These are phyloP conservation scores for Watsonalla binaria DNA, from an alignment of 2,888 invertebrate species.

Conservation along the genomic window DNA sequence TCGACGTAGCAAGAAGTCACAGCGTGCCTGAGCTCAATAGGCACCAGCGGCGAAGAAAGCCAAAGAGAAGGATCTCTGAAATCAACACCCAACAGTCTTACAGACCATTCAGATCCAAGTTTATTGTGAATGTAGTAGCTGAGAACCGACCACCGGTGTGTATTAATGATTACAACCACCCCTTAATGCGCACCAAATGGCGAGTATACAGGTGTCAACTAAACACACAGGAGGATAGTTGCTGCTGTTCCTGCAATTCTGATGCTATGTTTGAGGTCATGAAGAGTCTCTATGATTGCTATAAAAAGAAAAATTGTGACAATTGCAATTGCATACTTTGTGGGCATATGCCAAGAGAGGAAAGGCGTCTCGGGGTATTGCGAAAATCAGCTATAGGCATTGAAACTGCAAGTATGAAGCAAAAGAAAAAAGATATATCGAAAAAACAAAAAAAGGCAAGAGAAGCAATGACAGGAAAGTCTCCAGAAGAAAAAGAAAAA, in stretches of 20 bases:
- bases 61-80: constrained; percentile 12
- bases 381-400: constrained; percentile 12
- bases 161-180: constrained; percentile 5
- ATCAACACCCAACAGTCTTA: constrained; percentile 8
- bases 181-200: constrained; percentile 10
- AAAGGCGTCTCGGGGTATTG: constrained; percentile 17
- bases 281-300: constrained; percentile 62
- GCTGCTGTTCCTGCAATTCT: constrained; percentile 57
- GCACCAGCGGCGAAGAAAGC: constrained; percentile 1
- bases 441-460: neutral
- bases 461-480: constrained; percentile 17
- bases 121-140: constrained; percentile 18
- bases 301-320: constrained; percentile 58
- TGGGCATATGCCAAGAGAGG: constrained; percentile 36
- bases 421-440: constrained; percentile 12
- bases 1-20: neutral
- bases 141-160: constrained; percentile 14
- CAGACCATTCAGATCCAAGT: constrained; percentile 15
- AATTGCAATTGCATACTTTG: constrained; percentile 56
- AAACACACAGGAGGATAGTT: constrained; percentile 36
- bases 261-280: constrained; percentile 67
- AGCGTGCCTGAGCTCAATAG: constrained; percentile 8
- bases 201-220: constrained; percentile 43
- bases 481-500: constrained; percentile 19
- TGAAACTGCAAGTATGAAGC: constrained; percentile 3